Percentiles rank a stretch among this genome's conserved stretches.
Conservation (phyloP, 2,113 vertebrate genomes). For the Odocoileus virginianus region DNA sequence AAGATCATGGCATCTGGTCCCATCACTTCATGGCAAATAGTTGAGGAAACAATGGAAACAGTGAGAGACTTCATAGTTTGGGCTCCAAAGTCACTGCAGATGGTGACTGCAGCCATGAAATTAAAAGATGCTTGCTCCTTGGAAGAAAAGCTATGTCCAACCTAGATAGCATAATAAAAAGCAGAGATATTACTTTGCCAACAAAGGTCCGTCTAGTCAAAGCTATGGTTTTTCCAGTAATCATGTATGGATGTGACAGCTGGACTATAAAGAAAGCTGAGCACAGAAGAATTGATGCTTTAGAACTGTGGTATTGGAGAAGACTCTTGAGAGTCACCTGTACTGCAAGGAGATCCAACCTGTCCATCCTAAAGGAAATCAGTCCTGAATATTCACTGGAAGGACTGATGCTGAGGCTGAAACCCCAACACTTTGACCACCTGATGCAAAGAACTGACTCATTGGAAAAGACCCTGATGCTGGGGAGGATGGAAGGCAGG, state of each 20-base stretch:
- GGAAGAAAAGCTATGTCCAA: background rate
- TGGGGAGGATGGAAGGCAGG: background rate
- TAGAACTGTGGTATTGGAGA: background rate
- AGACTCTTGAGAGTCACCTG: background rate
- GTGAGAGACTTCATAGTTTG: background rate
- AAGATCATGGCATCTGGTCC: background rate
- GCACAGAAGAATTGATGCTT: background rate
- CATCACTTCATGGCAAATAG: background rate
- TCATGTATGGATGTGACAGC: background rate
- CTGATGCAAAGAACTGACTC: background rate
- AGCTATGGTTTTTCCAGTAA: background rate
- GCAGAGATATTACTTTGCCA: accelerated
- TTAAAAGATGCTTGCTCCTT: background rate
- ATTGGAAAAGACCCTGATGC: background rate
- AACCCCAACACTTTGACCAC: background rate
- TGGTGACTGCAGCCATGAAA: background rate
- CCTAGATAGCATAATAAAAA: background rate
- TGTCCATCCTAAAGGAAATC: background rate
- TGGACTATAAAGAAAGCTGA: background rate
- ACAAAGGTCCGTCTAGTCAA: accelerated
- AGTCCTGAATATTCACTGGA: background rate
- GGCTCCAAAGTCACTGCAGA: background rate
- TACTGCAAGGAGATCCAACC: background rate
- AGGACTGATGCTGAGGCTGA: background rate
- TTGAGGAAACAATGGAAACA: background rate